phyloP scores from a whole-genome alignment of 2,113 vertebrate species.

The Noturus placidus region DNA sequence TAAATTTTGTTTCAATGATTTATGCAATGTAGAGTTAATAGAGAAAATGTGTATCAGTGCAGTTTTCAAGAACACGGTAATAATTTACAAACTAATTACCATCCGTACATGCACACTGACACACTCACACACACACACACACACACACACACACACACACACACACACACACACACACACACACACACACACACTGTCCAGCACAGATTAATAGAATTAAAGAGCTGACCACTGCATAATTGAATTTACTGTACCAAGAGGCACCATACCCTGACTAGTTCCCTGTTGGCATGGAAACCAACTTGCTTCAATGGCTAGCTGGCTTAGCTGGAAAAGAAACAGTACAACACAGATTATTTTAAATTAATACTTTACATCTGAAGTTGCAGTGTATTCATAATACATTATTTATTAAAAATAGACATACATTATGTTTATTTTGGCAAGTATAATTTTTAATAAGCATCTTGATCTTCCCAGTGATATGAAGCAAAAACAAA shows the following conservation, averaged over 20 bases:
- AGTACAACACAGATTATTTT: not conserved
- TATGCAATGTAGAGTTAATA: conserved; percentile 12
- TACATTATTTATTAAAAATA: not conserved
- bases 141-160: conserved; percentile 1
- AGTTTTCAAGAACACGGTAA: conserved; percentile 29
- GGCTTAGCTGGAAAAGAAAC: conserved; percentile 2
- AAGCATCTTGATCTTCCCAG: not conserved
- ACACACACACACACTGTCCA: conserved; percentile 32
- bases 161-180: conserved; percentile 15
- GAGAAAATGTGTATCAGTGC: conserved; percentile 17
- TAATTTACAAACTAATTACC: conserved; percentile 27
- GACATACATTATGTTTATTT: not conserved
- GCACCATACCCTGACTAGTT: conserved; percentile 43
- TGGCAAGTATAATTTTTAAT: not conserved
- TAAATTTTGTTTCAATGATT: conserved; percentile 2
- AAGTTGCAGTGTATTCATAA: not conserved
- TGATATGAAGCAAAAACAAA: conserved; percentile 25
- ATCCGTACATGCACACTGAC: conserved; percentile 6
- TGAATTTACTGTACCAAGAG: conserved; percentile 38
- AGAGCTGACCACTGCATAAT: conserved; percentile 54
- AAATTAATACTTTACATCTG: not conserved
- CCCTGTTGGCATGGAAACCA: conserved; percentile 52
- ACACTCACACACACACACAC: conserved; percentile 8
- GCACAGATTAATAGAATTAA: conserved; percentile 49
- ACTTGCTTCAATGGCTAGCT: conserved; percentile 17